A percentile compares a stretch with the other conserved stretches of the same genome.
Evolutionary conservation across 2,888 invertebrate genomes (phyloP).

Genomic region (Euzophera pinguis): DNA sequence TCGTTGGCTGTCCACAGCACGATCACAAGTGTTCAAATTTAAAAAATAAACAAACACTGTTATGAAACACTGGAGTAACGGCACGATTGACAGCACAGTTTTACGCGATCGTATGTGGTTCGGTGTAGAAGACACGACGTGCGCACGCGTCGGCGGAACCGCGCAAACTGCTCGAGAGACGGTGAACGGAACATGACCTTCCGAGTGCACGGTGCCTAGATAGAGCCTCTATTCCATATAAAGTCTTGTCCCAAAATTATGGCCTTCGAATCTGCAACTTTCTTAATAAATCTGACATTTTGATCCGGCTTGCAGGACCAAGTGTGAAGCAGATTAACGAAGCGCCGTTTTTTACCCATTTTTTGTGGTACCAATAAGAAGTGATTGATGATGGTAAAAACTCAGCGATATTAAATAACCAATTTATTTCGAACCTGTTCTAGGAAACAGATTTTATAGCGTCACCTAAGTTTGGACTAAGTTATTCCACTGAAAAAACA

Average conservation of each 20-base stretch:
- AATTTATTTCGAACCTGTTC: constrained; percentile 1
- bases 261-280: constrained; percentile 25
- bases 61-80: constrained; percentile 68
- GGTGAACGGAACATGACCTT: constrained; percentile 74
- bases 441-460: neutral
- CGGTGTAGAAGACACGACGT: constrained; percentile 41
- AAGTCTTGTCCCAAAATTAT: constrained; percentile 38
- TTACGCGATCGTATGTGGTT: constrained; percentile 49
- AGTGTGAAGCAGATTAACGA: neutral
- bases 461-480: neutral
- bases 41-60: constrained; percentile 62
- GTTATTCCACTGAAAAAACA: neutral
- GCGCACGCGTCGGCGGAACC: constrained; percentile 65
- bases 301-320: constrained; percentile 25
- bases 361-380: constrained; percentile 3
- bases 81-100: constrained; percentile 60
- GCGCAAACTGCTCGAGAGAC: constrained; percentile 59
- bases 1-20: constrained; percentile 42
- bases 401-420: constrained; percentile 4
- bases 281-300: constrained; percentile 5
- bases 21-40: constrained; percentile 43
- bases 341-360: neutral
- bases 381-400: constrained; percentile 8
- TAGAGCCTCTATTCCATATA: constrained; percentile 60
- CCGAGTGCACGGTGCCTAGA: constrained; percentile 60